Evolutionary conservation across 2,113 vertebrate species (phyloP).

Genomic region (Ranitomeya variabilis): DNA sequence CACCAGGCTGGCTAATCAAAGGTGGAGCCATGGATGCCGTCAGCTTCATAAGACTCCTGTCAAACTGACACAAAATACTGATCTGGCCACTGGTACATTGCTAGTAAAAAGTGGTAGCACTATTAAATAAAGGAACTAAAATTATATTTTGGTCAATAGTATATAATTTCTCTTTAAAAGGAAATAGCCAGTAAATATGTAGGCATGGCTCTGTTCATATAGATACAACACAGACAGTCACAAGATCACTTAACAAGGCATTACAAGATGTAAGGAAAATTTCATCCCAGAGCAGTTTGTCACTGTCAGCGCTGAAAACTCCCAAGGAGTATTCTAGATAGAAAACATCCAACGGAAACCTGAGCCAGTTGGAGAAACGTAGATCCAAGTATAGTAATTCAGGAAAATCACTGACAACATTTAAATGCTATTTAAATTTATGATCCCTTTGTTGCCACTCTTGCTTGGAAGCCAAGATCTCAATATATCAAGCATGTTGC

Average conservation of each 20-base stretch:
- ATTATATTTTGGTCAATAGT: not conserved
- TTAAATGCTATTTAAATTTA: constrained; percentile 55
- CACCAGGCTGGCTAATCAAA: no score
- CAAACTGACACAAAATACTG: no score
- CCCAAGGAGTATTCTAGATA: constrained; percentile 33
- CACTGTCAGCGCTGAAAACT: constrained; percentile 38
- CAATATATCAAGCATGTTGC: constrained; percentile 46
- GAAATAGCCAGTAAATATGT: not conserved
- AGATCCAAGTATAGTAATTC: constrained; percentile 54
- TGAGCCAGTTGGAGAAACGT: constrained; percentile 39
- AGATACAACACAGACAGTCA: constrained; percentile 17
- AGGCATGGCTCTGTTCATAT: not conserved
- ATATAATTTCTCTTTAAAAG: not conserved
- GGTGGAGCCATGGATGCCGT: no score
- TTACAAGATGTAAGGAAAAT: constrained; percentile 45
- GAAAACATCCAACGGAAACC: constrained; percentile 48
- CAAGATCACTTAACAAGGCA: constrained; percentile 13
- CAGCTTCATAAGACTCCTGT: no score
- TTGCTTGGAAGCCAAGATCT: constrained; percentile 48
- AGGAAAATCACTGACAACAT: constrained; percentile 48
- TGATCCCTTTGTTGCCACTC: constrained; percentile 42
- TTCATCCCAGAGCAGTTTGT: constrained; percentile 24
- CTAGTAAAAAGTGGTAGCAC: not conserved
- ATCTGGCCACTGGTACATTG: not conserved
- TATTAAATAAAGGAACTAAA: not conserved